phyloP scores from a whole-genome alignment of 2,113 vertebrate species.

The Bothrops jararaca region DNA sequence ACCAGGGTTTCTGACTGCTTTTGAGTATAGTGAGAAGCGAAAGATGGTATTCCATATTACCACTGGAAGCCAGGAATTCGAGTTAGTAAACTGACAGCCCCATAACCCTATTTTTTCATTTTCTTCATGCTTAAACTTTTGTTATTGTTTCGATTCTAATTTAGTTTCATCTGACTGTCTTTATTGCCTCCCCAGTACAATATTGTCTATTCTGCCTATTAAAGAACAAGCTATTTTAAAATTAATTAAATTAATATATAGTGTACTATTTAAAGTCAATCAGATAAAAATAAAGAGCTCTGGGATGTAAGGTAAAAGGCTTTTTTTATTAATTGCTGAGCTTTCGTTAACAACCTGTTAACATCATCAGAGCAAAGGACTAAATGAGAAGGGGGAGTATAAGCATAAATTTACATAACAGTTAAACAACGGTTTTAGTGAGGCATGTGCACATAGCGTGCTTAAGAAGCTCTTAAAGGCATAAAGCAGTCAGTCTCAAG shows the following conservation, averaged over 20 bases:
- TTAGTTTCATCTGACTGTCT: not conserved
- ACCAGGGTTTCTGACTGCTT: slow-evolving; percentile 92
- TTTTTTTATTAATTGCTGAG: too few species aligned
- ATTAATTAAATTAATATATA: not conserved
- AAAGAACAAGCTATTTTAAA: not conserved
- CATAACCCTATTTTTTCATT: slow-evolving; percentile 30
- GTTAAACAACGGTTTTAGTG: too few species aligned
- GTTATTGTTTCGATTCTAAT: not conserved
- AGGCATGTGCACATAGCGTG: too few species aligned
- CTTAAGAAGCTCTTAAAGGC: too few species aligned
- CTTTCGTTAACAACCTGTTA: too few species aligned
- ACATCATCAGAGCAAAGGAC: too few species aligned
- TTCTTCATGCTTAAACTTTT: slow-evolving; percentile 15
- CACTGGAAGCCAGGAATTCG: slow-evolving; percentile 96
- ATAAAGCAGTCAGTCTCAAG: too few species aligned
- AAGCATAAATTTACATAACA: too few species aligned
- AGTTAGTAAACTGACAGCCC: slow-evolving; percentile 74
- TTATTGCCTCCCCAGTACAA: not conserved
- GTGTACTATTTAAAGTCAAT: too few species aligned
- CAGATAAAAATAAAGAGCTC: too few species aligned
- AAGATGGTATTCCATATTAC: slow-evolving; percentile 94
- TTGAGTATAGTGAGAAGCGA: slow-evolving; percentile 89
- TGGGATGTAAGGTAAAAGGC: too few species aligned
- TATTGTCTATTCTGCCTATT: not conserved
- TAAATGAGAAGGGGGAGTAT: too few species aligned